These are phyloP conservation scores for Craniophora ligustri DNA, from an alignment of 2,888 invertebrate species.

Conservation along the genomic window DNA sequence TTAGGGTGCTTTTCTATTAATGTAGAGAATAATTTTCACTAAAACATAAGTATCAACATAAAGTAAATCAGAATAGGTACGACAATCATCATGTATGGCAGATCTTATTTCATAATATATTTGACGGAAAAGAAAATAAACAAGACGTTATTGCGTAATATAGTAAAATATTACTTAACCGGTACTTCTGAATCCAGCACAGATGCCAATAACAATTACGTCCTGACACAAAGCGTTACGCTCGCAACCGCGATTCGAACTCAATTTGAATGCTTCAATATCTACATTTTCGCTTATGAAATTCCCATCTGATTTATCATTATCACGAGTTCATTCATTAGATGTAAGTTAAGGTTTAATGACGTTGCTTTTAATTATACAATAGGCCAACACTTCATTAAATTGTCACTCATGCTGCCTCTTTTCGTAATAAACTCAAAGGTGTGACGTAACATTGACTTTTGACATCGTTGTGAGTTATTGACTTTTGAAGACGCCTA, in stretches of 20 bases:
- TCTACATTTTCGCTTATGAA: conserved; percentile 65
- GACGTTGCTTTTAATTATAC: conserved; percentile 80
- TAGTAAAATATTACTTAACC: conserved; percentile 9
- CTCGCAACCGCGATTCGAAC: conserved; percentile 43
- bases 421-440: conserved; percentile 68
- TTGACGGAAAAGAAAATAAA: background rate
- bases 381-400: conserved; percentile 84
- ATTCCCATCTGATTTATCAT: conserved; percentile 66
- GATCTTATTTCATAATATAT: background rate
- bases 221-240: conserved; percentile 37
- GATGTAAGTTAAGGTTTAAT: conserved; percentile 72
- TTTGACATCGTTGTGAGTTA: conserved; percentile 66
- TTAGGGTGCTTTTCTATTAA: too few relatives aligned
- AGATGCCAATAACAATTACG: conserved; percentile 23
- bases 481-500: conserved; percentile 59
- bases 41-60: too few relatives aligned
- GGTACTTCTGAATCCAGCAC: background rate
- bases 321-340: conserved; percentile 78
- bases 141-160: background rate
- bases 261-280: conserved; percentile 61
- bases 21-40: too few relatives aligned
- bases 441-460: conserved; percentile 62
- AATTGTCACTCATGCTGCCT: conserved; percentile 81
- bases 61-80: too few relatives aligned
- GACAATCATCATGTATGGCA: background rate